A percentile compares a stretch with the other conserved stretches of the same genome.
Evolutionary conservation across 23 tunicate genomes (phyloP).

Genomic region (Halocynthia aurantium): DNA sequence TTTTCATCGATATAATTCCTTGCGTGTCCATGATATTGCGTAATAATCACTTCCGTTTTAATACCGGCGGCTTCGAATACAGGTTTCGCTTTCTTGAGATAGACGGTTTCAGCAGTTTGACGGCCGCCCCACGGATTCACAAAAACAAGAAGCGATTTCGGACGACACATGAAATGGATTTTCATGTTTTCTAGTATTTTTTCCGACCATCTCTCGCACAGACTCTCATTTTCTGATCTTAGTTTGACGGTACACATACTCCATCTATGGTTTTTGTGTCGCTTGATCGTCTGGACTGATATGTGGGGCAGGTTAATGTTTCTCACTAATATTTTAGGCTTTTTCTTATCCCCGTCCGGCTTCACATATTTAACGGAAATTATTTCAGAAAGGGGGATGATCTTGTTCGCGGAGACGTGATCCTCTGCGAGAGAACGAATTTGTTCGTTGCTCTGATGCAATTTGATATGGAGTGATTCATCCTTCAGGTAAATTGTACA

Average conservation of each 20-base stretch:
- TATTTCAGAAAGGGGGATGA: constrained; percentile 31
- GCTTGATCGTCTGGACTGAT: constrained; percentile 21
- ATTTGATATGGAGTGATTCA: constrained; percentile 10
- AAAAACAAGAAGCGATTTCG: constrained; percentile 52
- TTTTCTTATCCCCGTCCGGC: constrained; percentile 21
- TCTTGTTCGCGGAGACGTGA: constrained; percentile 6
- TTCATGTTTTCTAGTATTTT: constrained; percentile 7
- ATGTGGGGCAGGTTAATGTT: constrained; percentile 13
- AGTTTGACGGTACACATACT: constrained; percentile 38
- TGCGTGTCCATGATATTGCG: constrained; percentile 66
- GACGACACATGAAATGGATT: constrained; percentile 17
- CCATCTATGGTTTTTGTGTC: constrained; percentile 32
- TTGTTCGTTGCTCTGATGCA: constrained; percentile 22
- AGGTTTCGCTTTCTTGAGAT: constrained; percentile 40
- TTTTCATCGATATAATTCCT: constrained; percentile 43
- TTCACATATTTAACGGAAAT: constrained; percentile 8
- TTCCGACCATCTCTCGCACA: constrained; percentile 26
- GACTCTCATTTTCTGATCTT: constrained; percentile 9
- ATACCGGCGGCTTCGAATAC: constrained; percentile 34
- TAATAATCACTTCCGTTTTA: constrained; percentile 28
- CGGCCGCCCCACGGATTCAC: constrained; percentile 87
- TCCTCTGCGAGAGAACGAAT: not conserved
- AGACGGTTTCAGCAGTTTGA: constrained; percentile 35
- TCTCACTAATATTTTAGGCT: not conserved
- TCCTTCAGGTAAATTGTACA: constrained; percentile 25